Evolutionary conservation across 1,140 invertebrate genomes (phyloP).

Genomic region (Sminthurides bifidus): DNA sequence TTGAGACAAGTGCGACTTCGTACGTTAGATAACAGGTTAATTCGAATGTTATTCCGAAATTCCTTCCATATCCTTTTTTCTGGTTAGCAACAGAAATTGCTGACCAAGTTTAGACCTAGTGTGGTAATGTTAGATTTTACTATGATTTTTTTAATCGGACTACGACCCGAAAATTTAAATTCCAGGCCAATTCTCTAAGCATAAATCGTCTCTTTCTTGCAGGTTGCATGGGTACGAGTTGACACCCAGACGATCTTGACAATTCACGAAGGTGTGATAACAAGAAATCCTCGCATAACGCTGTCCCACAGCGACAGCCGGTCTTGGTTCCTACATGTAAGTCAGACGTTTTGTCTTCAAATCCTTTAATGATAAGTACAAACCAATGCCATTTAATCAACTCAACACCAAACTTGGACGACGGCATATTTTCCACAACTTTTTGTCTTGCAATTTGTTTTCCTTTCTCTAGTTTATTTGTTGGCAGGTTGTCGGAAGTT

Average conservation of each 20-base stretch:
- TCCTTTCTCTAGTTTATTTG: too few species aligned
- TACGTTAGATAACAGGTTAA: too few species aligned
- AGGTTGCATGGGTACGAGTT: constrained; percentile 83
- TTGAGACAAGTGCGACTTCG: too few species aligned
- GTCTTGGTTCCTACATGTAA: constrained; percentile 72
- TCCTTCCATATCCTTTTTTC: too few species aligned
- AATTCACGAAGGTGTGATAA: constrained; percentile 71
- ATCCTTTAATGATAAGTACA: background rate
- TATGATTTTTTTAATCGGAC: too few species aligned
- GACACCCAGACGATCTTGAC: constrained; percentile 87
- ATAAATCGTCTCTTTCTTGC: constrained; percentile 34
- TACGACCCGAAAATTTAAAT: too few species aligned
- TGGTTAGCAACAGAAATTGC: too few species aligned
- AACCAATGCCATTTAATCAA: background rate
- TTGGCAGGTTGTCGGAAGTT: background rate
- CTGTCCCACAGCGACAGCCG: constrained; percentile 73
- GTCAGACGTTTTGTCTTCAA: background rate
- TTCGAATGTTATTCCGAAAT: too few species aligned
- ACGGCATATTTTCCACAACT: background rate
- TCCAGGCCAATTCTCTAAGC: too few species aligned
- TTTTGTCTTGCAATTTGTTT: background rate
- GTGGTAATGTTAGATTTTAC: too few species aligned
- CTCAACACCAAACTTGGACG: background rate
- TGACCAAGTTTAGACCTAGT: too few species aligned
- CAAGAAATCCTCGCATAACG: constrained; percentile 72